A percentile compares a stretch with the other conserved stretches of the same genome.
Evolutionary conservation across 2,113 vertebrate genomes (phyloP).

Genomic region (Jacana jacana): DNA sequence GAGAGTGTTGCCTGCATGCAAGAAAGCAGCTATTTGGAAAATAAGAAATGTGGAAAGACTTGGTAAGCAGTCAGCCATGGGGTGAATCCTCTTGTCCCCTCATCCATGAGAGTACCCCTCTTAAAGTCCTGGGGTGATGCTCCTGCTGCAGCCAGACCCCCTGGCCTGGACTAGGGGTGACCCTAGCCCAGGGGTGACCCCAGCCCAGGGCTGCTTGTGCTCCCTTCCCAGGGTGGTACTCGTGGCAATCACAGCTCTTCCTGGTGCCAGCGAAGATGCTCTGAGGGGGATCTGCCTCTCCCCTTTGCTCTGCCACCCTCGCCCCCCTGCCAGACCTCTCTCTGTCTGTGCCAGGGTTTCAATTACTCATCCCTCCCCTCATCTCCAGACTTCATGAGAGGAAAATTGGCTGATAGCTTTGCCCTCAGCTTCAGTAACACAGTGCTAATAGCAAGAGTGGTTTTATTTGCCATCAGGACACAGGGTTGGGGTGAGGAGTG

Average conservation of each 20-base stretch:
- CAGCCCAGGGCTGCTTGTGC: background rate
- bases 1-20: rapidly evolving
- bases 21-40: background rate
- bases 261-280: background rate
- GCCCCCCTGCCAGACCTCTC: background rate
- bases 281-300: background rate
- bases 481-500: background rate
- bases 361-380: background rate
- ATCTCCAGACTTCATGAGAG: background rate
- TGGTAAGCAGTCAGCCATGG: background rate
- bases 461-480: background rate
- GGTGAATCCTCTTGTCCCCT: background rate
- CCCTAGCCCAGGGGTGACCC: rapidly evolving
- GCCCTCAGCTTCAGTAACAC: background rate
- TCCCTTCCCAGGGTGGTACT: background rate
- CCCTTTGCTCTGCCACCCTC: background rate
- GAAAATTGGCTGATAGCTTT: background rate
- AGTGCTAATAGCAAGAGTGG: background rate
- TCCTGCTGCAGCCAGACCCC: background rate
- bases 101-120: background rate
- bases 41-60: background rate
- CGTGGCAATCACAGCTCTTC: rapidly evolving
- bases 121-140: background rate
- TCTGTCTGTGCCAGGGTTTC: rapidly evolving
- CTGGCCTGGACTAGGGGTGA: background rate